Evolutionary conservation across 2,888 invertebrate genomes (phyloP), one percentile per base, ranked within the genome.

Genomic region (Elaeidobius kamerunicus): DNA sequence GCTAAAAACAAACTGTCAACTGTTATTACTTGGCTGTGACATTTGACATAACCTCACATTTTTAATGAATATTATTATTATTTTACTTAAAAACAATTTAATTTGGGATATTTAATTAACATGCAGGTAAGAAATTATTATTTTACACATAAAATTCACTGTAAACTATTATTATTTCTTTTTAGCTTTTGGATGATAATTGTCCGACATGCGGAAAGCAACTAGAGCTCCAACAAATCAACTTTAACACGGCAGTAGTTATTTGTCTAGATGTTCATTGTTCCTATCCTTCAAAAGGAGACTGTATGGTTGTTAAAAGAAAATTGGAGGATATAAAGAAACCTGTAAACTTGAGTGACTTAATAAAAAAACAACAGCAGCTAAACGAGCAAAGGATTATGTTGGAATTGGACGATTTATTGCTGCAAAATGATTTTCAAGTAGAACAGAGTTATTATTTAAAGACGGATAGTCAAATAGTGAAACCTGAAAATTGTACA

Each of bases 251-350:
- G 16, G 64, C 64, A 3, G 43, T 64, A 11, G 61, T 61, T 48
- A 52, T 65, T 14, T 65, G 65, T 52, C 16, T 52, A 19, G 53
- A 62, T 51, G 23, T 61, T 9, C 49, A 59, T 11, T 65, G 65
- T 15, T 53, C 58, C 12, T 65, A 65, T 52, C 65, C 65, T 2
- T 45, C 60, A 14, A 53, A 56, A 32, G 51, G 52, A 12, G 50
- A 55, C 7, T 65, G 63, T 30, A 51, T 57, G 9, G 32, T 58
- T 28, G 59, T 64, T 2, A 48, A 61, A 34, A 50, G 63, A 45
- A 56, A 49, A 14, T 18, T 61, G 17, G 56, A 57, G 35, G 57
- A 62, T 38, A 58, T 60, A 9, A 55, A 59, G 2, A 56, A 60
- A 39, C 30, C 40, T 2, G 11, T 56, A 16, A 34, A 52, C 19